Conservation (phyloP, 2,888 invertebrate genomes). For the Heliconius aoede region DNA sequence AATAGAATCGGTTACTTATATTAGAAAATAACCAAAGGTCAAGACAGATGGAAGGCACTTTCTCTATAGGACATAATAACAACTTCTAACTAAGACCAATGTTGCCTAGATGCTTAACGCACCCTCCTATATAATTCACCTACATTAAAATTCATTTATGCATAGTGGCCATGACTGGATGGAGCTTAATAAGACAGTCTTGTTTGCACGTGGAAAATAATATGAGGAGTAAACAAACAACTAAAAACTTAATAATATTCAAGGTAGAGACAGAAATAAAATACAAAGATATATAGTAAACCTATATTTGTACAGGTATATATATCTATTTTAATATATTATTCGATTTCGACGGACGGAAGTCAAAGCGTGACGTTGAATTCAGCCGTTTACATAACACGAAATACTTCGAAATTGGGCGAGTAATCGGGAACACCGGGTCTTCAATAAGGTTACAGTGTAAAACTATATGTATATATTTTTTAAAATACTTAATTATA, state of each 20-base stretch:
- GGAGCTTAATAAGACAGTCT: slow-evolving; percentile 52
- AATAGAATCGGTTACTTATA: not conserved
- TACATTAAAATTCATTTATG: slow-evolving; percentile 72
- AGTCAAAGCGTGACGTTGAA: too few relatives aligned
- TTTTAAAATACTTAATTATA: too few relatives aligned
- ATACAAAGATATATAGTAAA: not conserved
- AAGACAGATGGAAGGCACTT: slow-evolving; percentile 37
- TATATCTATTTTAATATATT: too few relatives aligned
- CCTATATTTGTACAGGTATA: not conserved
- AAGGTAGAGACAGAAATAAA: not conserved
- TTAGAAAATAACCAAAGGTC: not conserved
- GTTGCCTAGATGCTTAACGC: slow-evolving; percentile 62
- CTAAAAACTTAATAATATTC: not conserved
- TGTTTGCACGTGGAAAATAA: slow-evolving; percentile 55
- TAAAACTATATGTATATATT: too few relatives aligned
- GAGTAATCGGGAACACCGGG: too few relatives aligned
- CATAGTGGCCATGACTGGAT: slow-evolving; percentile 51
- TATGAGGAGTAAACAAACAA: slow-evolving; percentile 12
- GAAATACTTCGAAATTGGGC: too few relatives aligned
- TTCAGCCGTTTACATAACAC: too few relatives aligned
- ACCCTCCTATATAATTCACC: slow-evolving; percentile 65
- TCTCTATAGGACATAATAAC: slow-evolving; percentile 48
- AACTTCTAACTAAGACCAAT: slow-evolving; percentile 52
- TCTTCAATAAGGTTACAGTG: too few relatives aligned
- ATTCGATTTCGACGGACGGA: too few relatives aligned